A percentile compares a stretch with the other conserved stretches of the same genome.
phyloP scores from a whole-genome alignment of 1,140 invertebrate species.

The Eumaeus atala region DNA sequence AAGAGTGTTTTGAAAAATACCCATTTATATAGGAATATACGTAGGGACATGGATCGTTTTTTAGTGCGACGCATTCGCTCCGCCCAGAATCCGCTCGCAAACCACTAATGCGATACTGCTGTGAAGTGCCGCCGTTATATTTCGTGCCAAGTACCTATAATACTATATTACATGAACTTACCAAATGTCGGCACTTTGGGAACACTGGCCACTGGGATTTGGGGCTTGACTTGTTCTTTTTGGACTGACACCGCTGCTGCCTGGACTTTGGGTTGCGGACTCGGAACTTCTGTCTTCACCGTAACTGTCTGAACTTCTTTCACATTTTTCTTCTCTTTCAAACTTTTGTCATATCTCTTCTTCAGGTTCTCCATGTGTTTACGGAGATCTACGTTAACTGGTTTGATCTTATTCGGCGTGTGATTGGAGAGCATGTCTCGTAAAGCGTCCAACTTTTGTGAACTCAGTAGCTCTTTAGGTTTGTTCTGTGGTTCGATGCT shows the following conservation, averaged over 20 bases:
- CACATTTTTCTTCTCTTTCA: slow-evolving; percentile 35
- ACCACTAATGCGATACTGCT: too few relatives aligned
- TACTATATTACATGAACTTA: background rate
- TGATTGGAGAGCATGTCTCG: slow-evolving; percentile 63
- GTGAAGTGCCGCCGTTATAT: too few relatives aligned
- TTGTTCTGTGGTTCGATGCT: slow-evolving; percentile 55
- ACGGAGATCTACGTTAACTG: slow-evolving; percentile 56
- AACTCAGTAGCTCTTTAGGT: slow-evolving; percentile 36
- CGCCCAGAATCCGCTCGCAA: too few relatives aligned
- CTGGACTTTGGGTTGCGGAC: background rate
- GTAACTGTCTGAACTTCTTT: background rate
- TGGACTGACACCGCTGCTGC: background rate
- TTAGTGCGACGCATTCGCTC: too few relatives aligned
- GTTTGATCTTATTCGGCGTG: slow-evolving; percentile 64
- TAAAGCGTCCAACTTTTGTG: slow-evolving; percentile 61
- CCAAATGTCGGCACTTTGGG: background rate
- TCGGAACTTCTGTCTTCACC: background rate
- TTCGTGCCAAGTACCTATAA: too few relatives aligned
- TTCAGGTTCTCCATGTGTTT: slow-evolving; percentile 49
- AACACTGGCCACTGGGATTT: background rate
- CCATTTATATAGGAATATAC: too few relatives aligned
- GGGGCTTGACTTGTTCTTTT: background rate
- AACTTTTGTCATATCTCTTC: slow-evolving; percentile 45
- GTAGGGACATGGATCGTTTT: too few relatives aligned
- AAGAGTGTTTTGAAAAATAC: too few relatives aligned